Evolutionary conservation across 2,797 vertebrate species (phyloP).

Genomic region (Perodicticus potto): DNA sequence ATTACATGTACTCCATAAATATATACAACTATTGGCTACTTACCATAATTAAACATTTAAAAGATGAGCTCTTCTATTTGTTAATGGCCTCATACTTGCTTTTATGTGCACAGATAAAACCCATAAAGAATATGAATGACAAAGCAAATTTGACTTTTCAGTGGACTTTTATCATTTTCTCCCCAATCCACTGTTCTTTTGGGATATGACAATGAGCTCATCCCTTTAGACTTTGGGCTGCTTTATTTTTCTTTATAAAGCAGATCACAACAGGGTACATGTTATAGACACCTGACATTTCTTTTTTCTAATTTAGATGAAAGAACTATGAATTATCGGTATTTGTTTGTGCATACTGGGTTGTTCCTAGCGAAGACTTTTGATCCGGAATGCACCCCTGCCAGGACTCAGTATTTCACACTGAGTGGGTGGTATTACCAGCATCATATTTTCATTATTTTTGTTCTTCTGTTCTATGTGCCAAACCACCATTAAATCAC

Average conservation of each 20-base stretch:
- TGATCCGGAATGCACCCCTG: slow-evolving; percentile 52
- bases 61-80: not conserved
- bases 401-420: slow-evolving; percentile 52
- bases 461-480: slow-evolving; percentile 45
- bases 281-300: slow-evolving; percentile 62
- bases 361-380: slow-evolving; percentile 60
- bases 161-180: not conserved
- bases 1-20: not conserved
- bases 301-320: slow-evolving; percentile 73
- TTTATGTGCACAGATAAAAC: slow-evolving; percentile 1
- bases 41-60: not conserved
- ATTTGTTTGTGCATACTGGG: slow-evolving; percentile 32
- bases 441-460: slow-evolving; percentile 75
- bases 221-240: slow-evolving; percentile 18
- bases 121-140: not conserved
- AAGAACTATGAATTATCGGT: slow-evolving; percentile 68
- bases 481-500: slow-evolving; percentile 72
- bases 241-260: slow-evolving; percentile 23
- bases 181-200: not conserved
- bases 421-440: slow-evolving; percentile 49
- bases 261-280: not conserved
- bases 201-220: not conserved
- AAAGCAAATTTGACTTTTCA: not conserved
- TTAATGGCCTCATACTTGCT: not conserved
- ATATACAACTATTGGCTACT: not conserved